Conservation (phyloP, 2,113 vertebrate genomes). For the Cyprichromis sp. region DNA sequence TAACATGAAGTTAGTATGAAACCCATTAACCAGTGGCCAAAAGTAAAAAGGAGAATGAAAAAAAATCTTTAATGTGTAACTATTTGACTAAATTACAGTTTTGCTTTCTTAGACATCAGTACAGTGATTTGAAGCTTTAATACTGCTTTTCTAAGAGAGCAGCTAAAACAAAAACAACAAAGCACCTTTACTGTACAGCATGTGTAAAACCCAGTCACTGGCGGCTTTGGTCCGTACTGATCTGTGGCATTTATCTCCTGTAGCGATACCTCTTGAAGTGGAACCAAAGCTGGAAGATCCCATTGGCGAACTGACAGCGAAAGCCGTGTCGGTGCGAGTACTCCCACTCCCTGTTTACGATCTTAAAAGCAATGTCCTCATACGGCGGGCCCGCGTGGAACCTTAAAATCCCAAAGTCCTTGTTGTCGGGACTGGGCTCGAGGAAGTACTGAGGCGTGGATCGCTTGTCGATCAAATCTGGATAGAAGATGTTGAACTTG, state of each 20-base stretch:
- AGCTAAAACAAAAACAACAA: neutral
- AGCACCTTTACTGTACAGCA: neutral
- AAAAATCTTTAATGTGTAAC: constrained; percentile 43
- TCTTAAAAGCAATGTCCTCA: constrained; percentile 98
- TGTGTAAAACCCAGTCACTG: neutral
- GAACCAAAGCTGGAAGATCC: constrained; percentile 99
- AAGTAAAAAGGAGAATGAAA: neutral
- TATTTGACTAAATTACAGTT: constrained; percentile 1
- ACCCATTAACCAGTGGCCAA: neutral
- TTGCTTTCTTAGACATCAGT: neutral
- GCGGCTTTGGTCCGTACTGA: neutral
- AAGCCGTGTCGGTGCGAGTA: constrained; percentile 95
- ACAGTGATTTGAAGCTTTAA: neutral
- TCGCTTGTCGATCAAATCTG: constrained; percentile 93
- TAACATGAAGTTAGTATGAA: neutral
- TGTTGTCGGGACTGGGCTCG: constrained; percentile 89
- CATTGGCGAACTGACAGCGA: constrained; percentile 96
- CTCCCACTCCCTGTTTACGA: constrained; percentile 94
- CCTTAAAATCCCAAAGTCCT: constrained; percentile 91
- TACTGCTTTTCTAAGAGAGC: neutral
- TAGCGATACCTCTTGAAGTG: constrained; percentile 98
- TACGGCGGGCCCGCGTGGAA: constrained; percentile 94
- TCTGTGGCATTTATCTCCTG: constrained; percentile 67
- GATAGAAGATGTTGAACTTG: constrained; percentile 99
- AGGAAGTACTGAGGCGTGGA: constrained; percentile 95